Percentiles rank a stretch among this genome's conserved stretches.
Conservation (phyloP, 2,888 invertebrate species). For the Chymomyza amoena region DNA sequence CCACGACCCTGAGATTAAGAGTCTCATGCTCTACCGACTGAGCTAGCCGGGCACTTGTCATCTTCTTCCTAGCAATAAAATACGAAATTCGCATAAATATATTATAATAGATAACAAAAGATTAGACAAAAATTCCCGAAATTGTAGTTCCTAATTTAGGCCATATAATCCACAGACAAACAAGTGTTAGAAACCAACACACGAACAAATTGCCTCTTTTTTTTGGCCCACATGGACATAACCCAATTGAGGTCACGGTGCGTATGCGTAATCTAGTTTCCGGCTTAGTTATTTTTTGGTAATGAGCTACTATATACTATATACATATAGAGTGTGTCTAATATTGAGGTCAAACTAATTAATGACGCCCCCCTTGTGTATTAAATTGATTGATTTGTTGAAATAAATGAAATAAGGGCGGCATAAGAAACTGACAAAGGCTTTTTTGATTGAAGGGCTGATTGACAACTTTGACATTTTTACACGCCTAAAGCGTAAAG, state of each 20-base stretch:
- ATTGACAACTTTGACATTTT: neutral
- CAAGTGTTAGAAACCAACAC: conserved; percentile 14
- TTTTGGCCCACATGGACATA: neutral
- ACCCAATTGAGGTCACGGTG: conserved; percentile 38
- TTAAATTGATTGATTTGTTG: conserved; percentile 38
- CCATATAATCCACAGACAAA: neutral
- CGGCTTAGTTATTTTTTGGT: neutral
- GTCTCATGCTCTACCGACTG: conserved; percentile 79
- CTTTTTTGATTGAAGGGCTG: neutral
- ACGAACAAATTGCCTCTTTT: neutral
- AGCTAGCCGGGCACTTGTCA: conserved; percentile 77
- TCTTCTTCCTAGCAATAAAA: neutral
- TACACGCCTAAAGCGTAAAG: neutral
- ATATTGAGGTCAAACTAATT: conserved; percentile 47
- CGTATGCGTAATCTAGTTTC: conserved; percentile 41
- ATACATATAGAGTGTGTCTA: conserved; percentile 9
- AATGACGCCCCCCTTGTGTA: conserved; percentile 14
- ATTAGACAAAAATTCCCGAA: neutral
- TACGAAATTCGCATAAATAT: neutral
- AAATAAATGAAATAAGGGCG: neutral
- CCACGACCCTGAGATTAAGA: conserved; percentile 79
- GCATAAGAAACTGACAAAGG: neutral
- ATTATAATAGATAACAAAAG: conserved; percentile 9
- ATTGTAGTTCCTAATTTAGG: neutral
- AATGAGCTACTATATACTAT: neutral